These are phyloP conservation scores for Fistularia commersonii DNA, from an alignment of 2,797 vertebrate species.

Conservation along the genomic window DNA sequence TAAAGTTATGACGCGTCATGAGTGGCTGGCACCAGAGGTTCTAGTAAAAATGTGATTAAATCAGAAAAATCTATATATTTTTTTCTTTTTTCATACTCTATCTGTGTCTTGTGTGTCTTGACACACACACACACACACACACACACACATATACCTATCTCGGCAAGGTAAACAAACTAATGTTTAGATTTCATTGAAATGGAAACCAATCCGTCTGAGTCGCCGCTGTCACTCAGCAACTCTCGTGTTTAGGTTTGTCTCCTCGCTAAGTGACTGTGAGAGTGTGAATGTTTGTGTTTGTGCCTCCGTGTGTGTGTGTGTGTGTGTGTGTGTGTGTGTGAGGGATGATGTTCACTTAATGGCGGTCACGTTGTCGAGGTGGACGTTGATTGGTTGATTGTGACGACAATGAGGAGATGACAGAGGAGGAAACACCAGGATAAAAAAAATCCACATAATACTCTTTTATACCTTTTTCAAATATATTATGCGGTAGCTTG, in stretches of 20 bases:
- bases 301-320: constrained; percentile 19
- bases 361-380: no score
- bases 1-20: no score
- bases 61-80: neutral
- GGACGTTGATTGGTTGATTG: no score
- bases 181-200: constrained; percentile 72
- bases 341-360: neutral
- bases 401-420: no score
- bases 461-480: no score
- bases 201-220: constrained; percentile 62
- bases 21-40: constrained; percentile 2
- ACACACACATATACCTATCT: constrained; percentile 12
- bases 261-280: constrained; percentile 46
- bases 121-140: constrained; percentile 11
- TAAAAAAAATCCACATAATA: no score
- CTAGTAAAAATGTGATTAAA: neutral
- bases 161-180: constrained; percentile 63
- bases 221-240: constrained; percentile 63
- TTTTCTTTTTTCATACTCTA: constrained; percentile 11
- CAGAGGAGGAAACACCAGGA: no score
- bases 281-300: constrained; percentile 6
- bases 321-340: constrained; percentile 10
- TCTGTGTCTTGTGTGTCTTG: constrained; percentile 15
- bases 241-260: constrained; percentile 62
- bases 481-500: no score